Conservation (phyloP, 2,797 vertebrate genomes). For the Carduelis carduelis region DNA sequence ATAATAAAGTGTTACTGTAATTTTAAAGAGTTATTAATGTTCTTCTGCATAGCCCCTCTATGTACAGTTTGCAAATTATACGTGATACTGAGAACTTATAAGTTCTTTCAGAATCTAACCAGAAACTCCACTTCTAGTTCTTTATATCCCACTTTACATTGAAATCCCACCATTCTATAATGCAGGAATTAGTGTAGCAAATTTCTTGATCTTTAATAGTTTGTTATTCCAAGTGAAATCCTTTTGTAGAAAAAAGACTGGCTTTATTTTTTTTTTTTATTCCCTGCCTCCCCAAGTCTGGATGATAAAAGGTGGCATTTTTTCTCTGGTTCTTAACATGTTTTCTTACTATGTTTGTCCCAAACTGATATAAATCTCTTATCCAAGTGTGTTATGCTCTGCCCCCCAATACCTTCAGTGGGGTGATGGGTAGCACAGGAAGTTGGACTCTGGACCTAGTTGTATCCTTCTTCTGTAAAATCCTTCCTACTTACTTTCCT, state of each 20-base stretch:
- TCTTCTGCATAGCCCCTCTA: neutral
- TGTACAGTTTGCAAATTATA: rapidly evolving
- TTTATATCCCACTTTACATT: neutral
- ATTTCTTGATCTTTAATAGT: neutral
- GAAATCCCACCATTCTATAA: neutral
- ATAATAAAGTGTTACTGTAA: neutral
- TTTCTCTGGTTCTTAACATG: neutral
- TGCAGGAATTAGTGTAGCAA: neutral
- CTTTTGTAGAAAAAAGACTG: neutral
- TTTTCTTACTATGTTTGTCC: neutral
- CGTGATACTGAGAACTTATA: neutral
- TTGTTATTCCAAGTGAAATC: neutral
- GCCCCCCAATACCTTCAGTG: neutral
- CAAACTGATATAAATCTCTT: neutral
- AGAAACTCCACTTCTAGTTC: neutral
- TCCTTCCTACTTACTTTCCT: neutral
- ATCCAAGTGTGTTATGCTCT: neutral
- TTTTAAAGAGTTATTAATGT: neutral
- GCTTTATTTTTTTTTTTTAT: neutral
- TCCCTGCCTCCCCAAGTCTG: neutral
- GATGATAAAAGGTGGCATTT: neutral
- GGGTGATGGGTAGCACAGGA: neutral
- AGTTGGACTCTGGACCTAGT: neutral
- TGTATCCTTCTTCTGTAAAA: neutral
- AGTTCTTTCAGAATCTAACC: neutral